A percentile compares a stretch with the other conserved stretches of the same genome.
These are phyloP conservation scores for Oncorhynchus gorbuscha DNA, from an alignment of 2,113 vertebrate species.

Conservation along the genomic window DNA sequence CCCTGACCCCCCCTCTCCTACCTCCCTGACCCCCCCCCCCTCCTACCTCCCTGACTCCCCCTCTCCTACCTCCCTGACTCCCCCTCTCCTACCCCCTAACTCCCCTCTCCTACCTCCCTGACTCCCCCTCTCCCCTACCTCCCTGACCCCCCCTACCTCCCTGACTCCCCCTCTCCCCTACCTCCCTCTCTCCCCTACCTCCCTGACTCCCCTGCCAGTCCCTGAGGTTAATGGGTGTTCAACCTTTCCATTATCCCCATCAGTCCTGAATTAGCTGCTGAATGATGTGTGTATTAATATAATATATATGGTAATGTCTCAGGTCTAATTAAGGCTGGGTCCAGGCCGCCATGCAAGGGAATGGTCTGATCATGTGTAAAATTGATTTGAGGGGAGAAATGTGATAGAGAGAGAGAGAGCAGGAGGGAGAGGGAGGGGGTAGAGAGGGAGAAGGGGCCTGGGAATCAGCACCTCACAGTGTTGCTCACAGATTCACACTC, in stretches of 20 bases:
- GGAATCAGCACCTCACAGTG: constrained; percentile 40
- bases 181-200: constrained; percentile 59
- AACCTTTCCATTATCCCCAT: constrained; percentile 99
- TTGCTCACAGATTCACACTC: constrained; percentile 33
- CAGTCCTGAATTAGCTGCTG: constrained; percentile 99
- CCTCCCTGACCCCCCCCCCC: not conserved
- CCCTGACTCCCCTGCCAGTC: constrained; percentile 89
- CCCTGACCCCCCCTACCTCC: constrained; percentile 4
- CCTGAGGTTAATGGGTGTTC: constrained; percentile 99
- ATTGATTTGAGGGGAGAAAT: constrained; percentile 99
- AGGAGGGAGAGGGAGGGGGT: constrained; percentile 74
- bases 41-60: not conserved
- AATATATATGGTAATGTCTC: constrained; percentile 99
- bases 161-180: not conserved
- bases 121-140: constrained; percentile 15
- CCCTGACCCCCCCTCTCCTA: not conserved
- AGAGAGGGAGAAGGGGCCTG: constrained; percentile 69
- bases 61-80: constrained; percentile 7
- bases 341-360: constrained; percentile 94
- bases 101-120: not conserved
- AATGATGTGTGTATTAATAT: constrained; percentile 99
- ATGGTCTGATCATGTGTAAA: constrained; percentile 99
- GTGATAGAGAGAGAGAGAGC: constrained; percentile 83
- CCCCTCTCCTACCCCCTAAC: not conserved
- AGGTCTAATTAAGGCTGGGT: constrained; percentile 99